Percentiles rank a stretch among this genome's conserved stretches.
phyloP scores from a whole-genome alignment of 2,797 vertebrate species.

The Crocodylus rhombifer region DNA sequence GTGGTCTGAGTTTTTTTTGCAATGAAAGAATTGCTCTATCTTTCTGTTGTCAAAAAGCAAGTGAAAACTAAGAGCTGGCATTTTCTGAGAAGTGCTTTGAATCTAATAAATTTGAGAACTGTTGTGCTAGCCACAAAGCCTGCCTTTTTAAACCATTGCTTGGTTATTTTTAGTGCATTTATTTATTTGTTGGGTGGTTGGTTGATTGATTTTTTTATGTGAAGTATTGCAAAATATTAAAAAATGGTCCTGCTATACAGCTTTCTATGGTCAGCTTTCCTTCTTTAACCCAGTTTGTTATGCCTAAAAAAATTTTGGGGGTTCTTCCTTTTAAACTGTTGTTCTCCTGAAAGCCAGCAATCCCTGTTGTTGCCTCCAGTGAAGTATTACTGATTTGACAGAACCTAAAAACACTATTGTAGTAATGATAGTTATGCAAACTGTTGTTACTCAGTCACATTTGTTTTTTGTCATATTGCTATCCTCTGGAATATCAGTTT shows the following conservation, averaged over 20 bases:
- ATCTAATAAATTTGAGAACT: too few relatives aligned
- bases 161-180: not conserved
- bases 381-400: not conserved
- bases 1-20: too few relatives aligned
- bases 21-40: too few relatives aligned
- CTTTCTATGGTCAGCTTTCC: not conserved
- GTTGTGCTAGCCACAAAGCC: not conserved
- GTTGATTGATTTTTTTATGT: not conserved
- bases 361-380: not conserved
- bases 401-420: not conserved
- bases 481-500: not conserved
- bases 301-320: not conserved
- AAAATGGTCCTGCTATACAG: not conserved
- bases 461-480: not conserved
- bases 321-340: not conserved
- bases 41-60: too few relatives aligned
- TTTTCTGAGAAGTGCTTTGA: too few relatives aligned
- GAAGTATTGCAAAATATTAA: not conserved
- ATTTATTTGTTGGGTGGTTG: too few relatives aligned
- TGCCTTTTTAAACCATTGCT: not conserved
- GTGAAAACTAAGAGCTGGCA: too few relatives aligned
- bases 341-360: not conserved
- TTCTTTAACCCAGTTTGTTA: not conserved
- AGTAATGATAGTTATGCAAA: not conserved
- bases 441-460: not conserved